These are phyloP conservation scores for Hoplodrina ambigua DNA, from an alignment of 2,888 invertebrate species.

Conservation along the genomic window DNA sequence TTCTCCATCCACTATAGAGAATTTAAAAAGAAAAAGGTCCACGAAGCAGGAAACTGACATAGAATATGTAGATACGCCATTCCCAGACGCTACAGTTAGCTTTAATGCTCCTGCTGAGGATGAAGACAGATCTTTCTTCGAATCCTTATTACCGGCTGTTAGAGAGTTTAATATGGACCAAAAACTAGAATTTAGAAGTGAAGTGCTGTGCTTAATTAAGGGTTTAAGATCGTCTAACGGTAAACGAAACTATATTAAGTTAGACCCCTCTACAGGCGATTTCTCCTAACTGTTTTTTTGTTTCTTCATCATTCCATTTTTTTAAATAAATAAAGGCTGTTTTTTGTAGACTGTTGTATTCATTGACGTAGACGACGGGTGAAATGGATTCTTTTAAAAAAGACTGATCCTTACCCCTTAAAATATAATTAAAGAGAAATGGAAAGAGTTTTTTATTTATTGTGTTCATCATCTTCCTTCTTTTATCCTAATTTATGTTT, in stretches of 20 bases:
- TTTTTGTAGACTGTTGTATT: conserved; percentile 33
- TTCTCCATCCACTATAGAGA: conserved; percentile 67
- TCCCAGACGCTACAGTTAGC: conserved; percentile 67
- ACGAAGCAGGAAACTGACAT: conserved; percentile 62
- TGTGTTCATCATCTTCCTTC: neutral
- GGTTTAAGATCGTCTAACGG: conserved; percentile 70
- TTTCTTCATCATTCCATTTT: conserved; percentile 54
- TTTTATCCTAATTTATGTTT: neutral
- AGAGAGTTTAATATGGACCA: conserved; percentile 81
- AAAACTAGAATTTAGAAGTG: conserved; percentile 81
- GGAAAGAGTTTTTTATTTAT: neutral
- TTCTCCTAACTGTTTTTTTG: conserved; percentile 50
- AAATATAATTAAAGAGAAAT: neutral
- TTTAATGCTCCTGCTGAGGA: conserved; percentile 68
- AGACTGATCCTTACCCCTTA: neutral
- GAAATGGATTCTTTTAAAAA: neutral
- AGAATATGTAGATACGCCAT: conserved; percentile 77
- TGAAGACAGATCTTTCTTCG: conserved; percentile 83
- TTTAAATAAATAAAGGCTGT: conserved; percentile 49
- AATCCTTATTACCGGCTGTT: conserved; percentile 81
- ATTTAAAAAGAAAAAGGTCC: conserved; percentile 70
- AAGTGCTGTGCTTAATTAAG: conserved; percentile 78
- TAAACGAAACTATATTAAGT: conserved; percentile 61
- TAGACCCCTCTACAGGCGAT: conserved; percentile 63
- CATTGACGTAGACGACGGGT: neutral